Evolutionary conservation across 1,140 invertebrate species (phyloP).

Genomic region (Alviniconcha marisindica): DNA sequence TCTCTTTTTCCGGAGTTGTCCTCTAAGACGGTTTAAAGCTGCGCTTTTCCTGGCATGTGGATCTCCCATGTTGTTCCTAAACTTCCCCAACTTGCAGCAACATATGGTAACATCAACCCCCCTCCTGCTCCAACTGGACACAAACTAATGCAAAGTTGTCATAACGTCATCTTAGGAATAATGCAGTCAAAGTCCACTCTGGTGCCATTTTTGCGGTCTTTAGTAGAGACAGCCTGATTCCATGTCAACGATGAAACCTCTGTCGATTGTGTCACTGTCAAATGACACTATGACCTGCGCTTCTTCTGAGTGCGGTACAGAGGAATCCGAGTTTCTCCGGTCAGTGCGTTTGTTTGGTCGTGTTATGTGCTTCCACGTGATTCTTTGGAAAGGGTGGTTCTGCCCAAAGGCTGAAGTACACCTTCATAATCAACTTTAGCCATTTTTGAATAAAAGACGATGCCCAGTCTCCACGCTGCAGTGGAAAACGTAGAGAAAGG

Average conservation of each 20-base stretch:
- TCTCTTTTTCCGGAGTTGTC: constrained; percentile 71
- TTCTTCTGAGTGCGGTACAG: constrained; percentile 2
- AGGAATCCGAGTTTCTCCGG: constrained; percentile 32
- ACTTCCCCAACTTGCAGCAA: background rate
- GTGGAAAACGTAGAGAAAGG: constrained; percentile 33
- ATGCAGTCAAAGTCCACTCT: constrained; percentile 1
- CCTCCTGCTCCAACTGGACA: constrained; percentile 20
- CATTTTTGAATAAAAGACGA: constrained; percentile 29
- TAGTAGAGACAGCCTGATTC: constrained; percentile 3
- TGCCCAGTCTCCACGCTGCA: constrained; percentile 28
- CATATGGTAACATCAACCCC: constrained; percentile 22
- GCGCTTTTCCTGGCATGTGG: constrained; percentile 66
- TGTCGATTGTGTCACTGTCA: constrained; percentile 11
- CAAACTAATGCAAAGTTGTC: constrained; percentile 2
- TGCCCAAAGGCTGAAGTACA: constrained; percentile 36
- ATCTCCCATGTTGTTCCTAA: constrained; percentile 63
- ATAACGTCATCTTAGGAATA: constrained; percentile 22
- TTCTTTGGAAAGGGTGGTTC: constrained; percentile 14
- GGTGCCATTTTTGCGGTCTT: constrained; percentile 27
- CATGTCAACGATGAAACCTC: constrained; percentile 24
- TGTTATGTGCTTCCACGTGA: constrained; percentile 34
- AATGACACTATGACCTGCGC: background rate
- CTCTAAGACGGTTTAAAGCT: constrained; percentile 65
- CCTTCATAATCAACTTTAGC: constrained; percentile 31
- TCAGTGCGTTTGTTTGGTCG: background rate